Evolutionary conservation across 1,140 invertebrate species (phyloP).

Genomic region (Aphidius gifuensis): DNA sequence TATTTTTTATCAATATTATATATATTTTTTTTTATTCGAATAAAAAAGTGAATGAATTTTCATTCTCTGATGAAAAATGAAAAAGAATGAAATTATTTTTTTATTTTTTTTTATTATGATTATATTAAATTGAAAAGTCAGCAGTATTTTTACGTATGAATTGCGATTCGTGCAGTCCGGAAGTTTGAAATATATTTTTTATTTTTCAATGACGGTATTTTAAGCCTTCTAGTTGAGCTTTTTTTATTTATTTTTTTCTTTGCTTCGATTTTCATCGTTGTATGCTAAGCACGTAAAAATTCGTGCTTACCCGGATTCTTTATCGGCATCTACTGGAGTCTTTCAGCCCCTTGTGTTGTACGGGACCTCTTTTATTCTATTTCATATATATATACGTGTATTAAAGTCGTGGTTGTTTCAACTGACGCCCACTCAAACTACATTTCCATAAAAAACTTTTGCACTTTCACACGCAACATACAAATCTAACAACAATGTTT

Average conservation of each 20-base stretch:
- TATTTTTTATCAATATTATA: no score
- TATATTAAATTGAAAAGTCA: conserved; percentile 21
- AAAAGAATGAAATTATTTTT: no score
- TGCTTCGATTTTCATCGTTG: conserved; percentile 8
- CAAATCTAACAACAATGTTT: no score
- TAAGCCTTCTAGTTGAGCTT: conserved; percentile 10
- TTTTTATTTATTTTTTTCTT: conserved; percentile 13
- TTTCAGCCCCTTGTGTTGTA: conserved; percentile 18
- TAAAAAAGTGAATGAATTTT: no score
- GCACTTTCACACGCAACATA: no score
- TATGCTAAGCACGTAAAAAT: conserved; percentile 45
- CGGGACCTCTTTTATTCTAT: conserved; percentile 15
- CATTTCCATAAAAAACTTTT: background rate
- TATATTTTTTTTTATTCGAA: no score
- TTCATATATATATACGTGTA: background rate
- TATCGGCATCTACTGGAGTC: conserved; percentile 29
- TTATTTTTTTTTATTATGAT: no score
- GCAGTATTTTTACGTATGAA: conserved; percentile 12
- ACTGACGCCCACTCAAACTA: background rate
- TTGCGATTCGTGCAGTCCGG: background rate
- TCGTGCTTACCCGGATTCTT: conserved; percentile 39
- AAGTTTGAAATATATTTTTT: conserved; percentile 16
- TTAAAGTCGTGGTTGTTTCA: conserved; percentile 1
- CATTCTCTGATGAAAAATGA: no score
- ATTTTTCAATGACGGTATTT: conserved; percentile 14